Conservation (phyloP, 92 coral and sea anemone species). For the Epizoanthus stellaris region DNA sequence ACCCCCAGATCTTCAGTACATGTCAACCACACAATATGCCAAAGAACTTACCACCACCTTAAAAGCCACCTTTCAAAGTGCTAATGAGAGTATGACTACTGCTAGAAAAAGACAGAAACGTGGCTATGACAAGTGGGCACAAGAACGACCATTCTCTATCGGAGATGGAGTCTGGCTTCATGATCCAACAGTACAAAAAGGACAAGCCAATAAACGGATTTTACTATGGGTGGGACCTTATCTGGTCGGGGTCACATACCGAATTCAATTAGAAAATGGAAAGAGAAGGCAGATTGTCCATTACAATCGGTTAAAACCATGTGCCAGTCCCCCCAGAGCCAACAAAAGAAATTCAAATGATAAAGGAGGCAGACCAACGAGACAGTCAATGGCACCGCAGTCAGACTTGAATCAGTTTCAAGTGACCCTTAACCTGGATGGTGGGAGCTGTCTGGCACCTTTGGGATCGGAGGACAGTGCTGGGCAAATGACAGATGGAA, state of each 20-base stretch:
- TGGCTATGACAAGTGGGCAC: slow-evolving; percentile 40
- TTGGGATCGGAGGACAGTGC: too few species aligned
- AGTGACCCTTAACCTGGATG: not conserved
- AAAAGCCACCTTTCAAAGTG: slow-evolving; percentile 17
- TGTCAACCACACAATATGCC: slow-evolving; percentile 21
- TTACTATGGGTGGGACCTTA: slow-evolving; percentile 51
- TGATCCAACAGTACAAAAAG: slow-evolving; percentile 20
- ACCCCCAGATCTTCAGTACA: slow-evolving; percentile 24
- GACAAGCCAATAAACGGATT: slow-evolving; percentile 35
- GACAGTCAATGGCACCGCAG: not conserved
- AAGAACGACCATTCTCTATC: slow-evolving; percentile 27
- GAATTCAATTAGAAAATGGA: slow-evolving; percentile 40
- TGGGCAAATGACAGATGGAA: not conserved
- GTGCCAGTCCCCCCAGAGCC: slow-evolving; percentile 9
- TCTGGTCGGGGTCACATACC: slow-evolving; percentile 46
- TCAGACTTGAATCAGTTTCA: too few species aligned
- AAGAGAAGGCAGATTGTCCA: slow-evolving; percentile 41
- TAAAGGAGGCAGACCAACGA: not conserved
- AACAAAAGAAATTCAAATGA: not conserved
- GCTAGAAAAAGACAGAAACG: slow-evolving; percentile 31
- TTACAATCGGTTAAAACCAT: slow-evolving; percentile 31
- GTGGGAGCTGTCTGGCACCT: too few species aligned
- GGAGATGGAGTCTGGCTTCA: slow-evolving; percentile 38
- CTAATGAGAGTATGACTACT: slow-evolving; percentile 8
- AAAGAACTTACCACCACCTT: slow-evolving; percentile 10